Conservation (phyloP, 2,113 vertebrate species). For the Cryptomyrus ogoouensis region DNA sequence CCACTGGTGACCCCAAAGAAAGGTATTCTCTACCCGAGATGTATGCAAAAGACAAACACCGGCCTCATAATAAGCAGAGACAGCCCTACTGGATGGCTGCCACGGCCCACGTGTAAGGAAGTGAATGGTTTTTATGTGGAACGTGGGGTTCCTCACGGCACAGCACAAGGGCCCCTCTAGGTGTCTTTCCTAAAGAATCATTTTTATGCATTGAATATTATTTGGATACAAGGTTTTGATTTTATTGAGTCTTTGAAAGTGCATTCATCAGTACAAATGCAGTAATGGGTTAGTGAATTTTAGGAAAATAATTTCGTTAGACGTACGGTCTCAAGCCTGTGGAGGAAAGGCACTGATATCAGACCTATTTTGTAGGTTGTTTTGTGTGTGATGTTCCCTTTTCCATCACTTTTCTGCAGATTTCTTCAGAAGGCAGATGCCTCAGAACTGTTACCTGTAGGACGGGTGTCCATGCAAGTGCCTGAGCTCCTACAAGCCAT, state of each 20-base stretch:
- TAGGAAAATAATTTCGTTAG: not conserved
- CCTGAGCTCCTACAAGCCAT: conserved; percentile 65
- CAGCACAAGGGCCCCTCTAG: not conserved
- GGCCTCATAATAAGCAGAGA: not conserved
- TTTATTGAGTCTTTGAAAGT: not conserved
- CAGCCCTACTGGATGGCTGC: not conserved
- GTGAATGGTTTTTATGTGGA: not conserved
- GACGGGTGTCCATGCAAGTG: conserved; percentile 76
- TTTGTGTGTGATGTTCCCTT: not conserved
- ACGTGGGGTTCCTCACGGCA: not conserved
- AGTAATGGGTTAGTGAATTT: not conserved
- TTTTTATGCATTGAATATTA: not conserved
- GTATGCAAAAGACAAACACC: not conserved
- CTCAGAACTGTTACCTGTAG: conserved; percentile 88
- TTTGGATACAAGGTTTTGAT: not conserved
- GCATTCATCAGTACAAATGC: not conserved
- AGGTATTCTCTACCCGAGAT: not conserved
- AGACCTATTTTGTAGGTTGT: not conserved
- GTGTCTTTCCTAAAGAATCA: not conserved
- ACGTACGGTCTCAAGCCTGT: not conserved
- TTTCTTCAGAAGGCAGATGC: conserved; percentile 75
- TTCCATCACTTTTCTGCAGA: conserved; percentile 47
- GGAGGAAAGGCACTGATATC: not conserved
- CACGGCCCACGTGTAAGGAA: not conserved
- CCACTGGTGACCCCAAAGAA: not conserved